phyloP scores from a whole-genome alignment of 2,113 vertebrate genomes.

The Bambusicola thoracicus region DNA sequence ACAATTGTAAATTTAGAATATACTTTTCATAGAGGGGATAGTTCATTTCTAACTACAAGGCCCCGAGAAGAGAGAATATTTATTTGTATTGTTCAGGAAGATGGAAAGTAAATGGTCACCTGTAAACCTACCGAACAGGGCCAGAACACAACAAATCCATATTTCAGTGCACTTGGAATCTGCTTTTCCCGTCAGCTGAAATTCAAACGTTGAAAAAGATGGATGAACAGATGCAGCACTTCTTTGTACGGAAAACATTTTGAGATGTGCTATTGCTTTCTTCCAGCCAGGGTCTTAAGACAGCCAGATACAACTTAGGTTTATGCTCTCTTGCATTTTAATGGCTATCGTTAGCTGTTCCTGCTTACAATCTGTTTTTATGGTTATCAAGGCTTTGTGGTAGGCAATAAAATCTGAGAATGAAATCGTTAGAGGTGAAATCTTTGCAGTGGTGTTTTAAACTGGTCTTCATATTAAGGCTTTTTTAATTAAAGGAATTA shows the following conservation, averaged over 20 bases:
- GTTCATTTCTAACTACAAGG: not conserved
- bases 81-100: not conserved
- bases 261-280: not conserved
- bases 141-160: not conserved
- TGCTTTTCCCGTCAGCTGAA: not conserved
- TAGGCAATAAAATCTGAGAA: not conserved
- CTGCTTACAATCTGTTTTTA: not conserved
- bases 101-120: not conserved
- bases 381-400: not conserved
- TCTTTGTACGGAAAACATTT: not conserved
- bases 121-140: not conserved
- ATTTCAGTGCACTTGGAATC: not conserved
- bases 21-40: not conserved
- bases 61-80: not conserved
- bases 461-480: not conserved
- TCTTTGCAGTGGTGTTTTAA: not conserved
- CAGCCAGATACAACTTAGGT: not conserved
- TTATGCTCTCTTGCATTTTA: not conserved
- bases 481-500: conserved; percentile 1
- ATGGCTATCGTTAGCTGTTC: not conserved
- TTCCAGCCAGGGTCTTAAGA: not conserved
- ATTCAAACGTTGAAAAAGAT: not conserved
- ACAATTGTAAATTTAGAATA: not conserved
- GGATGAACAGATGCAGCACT: not conserved
- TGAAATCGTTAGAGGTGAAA: not conserved